Base-by-base conservation (phyloP, 2,888 invertebrate genomes). In the Leptothorax acervorum region DNA sequence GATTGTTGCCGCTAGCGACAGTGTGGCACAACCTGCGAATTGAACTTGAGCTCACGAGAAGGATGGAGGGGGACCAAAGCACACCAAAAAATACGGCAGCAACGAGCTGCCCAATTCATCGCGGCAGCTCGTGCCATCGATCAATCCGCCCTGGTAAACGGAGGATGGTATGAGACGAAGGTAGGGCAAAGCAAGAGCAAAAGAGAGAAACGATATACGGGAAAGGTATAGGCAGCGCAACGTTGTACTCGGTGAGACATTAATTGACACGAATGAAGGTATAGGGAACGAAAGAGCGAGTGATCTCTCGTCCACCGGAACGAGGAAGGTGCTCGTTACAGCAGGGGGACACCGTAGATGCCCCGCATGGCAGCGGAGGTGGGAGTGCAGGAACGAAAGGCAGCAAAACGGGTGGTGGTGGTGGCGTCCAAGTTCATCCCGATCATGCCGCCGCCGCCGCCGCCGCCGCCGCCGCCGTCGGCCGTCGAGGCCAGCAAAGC, bases 231-330 rank as follows among this genome's bases (percentile, higher is more conserved):
- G 23, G 87, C 86, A 85, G 89, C 66, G 86, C 85, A 88, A 85
- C 90, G 90, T 86, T 89, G 82, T 85, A 89, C 88, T 90, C 91
- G 89, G 89, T 91, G 90, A 92, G 94, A 94, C 94, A 94, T 94
- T 94, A 94, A 94, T 94, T 94, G 94, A 94, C 94, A 93, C 93
- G 92, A 90, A 91, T 87, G 87, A 87, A 90, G 87, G 85, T 70
- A 45, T 70, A 45, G 82, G 82, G 51, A 73, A 62, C 57, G 85
- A 57, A 42, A 57, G 66, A 75, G 73, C 57, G 48, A 79, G n/a
- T 39, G 73, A 71, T 82, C 31, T 60, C 42, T 63, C 74, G 15
- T 75, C 42, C 53, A 65, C 55, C 84, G n/a, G 71, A 65, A 88
- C 66, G 79, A 63, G 53, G 48, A 65, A 82, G 83, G 73, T 79